These are phyloP conservation scores for Hystrix brachyura DNA, from an alignment of 2,113 vertebrate species.

Conservation along the genomic window DNA sequence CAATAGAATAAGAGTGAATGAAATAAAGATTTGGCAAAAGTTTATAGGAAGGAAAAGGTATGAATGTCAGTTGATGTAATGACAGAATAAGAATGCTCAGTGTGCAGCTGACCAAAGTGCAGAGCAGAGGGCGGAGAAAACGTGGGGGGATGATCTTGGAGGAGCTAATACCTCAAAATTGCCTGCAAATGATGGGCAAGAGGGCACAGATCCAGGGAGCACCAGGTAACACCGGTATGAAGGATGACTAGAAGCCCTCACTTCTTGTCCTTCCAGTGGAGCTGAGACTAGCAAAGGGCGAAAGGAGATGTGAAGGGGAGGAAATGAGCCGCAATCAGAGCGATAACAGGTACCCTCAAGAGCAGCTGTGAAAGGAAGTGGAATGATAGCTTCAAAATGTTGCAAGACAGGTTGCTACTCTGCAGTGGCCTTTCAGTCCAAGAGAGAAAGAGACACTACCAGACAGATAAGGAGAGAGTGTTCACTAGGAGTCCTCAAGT, in stretches of 20 bases:
- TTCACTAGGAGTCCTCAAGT: not conserved
- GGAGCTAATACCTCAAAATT: not conserved
- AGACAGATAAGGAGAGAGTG: too few relatives aligned
- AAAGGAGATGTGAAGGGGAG: not conserved
- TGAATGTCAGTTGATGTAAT: not conserved
- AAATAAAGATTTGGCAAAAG: not conserved
- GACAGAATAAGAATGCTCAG: not conserved
- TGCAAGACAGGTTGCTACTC: not conserved
- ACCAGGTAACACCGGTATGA: not conserved
- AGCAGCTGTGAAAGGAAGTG: too few relatives aligned
- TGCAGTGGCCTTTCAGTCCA: not conserved
- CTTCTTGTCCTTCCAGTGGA: too few relatives aligned
- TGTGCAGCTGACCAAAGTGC: too few relatives aligned
- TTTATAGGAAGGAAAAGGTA: not conserved
- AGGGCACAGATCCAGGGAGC: too few relatives aligned
- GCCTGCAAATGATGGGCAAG: not conserved
- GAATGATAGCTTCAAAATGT: too few relatives aligned
- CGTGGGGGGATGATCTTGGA: too few relatives aligned
- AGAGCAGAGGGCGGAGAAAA: not conserved
- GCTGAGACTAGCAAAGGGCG: too few relatives aligned
- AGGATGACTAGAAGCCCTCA: not conserved
- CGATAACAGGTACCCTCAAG: accelerated
- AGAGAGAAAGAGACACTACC: not conserved
- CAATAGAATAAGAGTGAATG: not conserved
- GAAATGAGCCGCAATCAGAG: too few relatives aligned